Conservation (phyloP, 1,140 invertebrate genomes). For the Sycophila sp. region DNA sequence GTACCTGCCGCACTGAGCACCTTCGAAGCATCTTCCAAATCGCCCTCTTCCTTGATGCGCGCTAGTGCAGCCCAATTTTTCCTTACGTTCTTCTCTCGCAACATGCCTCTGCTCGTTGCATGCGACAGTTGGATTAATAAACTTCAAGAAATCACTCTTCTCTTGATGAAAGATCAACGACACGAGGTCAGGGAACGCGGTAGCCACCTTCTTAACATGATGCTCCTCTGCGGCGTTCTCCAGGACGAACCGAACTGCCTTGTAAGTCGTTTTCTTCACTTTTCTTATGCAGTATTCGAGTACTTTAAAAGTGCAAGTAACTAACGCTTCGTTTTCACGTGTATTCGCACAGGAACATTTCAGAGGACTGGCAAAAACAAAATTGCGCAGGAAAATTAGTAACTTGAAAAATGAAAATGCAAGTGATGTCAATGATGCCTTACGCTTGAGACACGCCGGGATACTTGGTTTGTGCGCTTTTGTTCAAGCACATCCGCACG, state of each 20-base stretch:
- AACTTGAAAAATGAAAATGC: conserved; percentile 47
- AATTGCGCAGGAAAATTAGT: too few species aligned
- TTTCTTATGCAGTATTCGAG: neutral
- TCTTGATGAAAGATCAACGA: conserved; percentile 74
- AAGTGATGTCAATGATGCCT: conserved; percentile 55
- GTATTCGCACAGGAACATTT: conserved; percentile 67
- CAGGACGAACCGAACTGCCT: conserved; percentile 69
- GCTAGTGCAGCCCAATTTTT: conserved; percentile 78
- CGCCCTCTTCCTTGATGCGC: conserved; percentile 82
- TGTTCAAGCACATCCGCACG: conserved; percentile 89
- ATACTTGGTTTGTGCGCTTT: conserved; percentile 90
- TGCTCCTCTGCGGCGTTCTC: conserved; percentile 87
- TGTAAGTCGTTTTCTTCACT: conserved; percentile 52
- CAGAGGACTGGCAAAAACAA: conserved; percentile 64
- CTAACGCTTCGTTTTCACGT: too few species aligned
- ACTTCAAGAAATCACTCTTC: conserved; percentile 72
- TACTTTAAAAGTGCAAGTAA: neutral
- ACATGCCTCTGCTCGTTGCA: conserved; percentile 78
- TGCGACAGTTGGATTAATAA: conserved; percentile 66
- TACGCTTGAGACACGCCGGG: conserved; percentile 79
- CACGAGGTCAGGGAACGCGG: conserved; percentile 85
- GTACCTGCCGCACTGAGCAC: conserved; percentile 66
- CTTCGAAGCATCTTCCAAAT: conserved; percentile 63
- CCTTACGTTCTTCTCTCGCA: conserved; percentile 85
- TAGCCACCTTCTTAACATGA: conserved; percentile 82